Base-by-base conservation (phyloP, 2,888 invertebrate genomes). In the Drosophila siamana region DNA sequence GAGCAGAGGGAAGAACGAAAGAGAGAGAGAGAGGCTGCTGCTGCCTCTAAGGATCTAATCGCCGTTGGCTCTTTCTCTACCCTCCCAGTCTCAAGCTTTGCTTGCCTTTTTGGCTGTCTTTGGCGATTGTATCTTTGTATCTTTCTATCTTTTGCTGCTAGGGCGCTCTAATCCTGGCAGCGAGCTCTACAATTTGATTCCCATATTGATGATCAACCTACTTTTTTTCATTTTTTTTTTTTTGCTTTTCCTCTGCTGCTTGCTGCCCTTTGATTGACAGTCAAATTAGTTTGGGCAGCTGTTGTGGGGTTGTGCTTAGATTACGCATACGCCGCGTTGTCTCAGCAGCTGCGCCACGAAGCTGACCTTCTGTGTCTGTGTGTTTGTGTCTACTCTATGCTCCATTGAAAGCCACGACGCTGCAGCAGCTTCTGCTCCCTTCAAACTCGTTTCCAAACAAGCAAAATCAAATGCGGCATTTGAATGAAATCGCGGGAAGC, bases 401-500 rank as follows among this genome's bases (percentile, higher is more conserved):
- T 65, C 13, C 73, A 55, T 51, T 61, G 38, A 40, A 36, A 54
- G 51, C 38, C n/a, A 44, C 44, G 38, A 19, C 50, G n/a, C n/a
- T n/a, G n/a, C n/a, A n/a, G n/a, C n/a, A n/a, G n/a, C n/a, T n/a
- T n/a, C n/a, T n/a, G n/a, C n/a, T n/a, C n/a, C n/a, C n/a, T 33
- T n/a, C n/a, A 33, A 33, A 33, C 33, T 33, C 33, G 33, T n/a
- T 33, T 47, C n/a, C n/a, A n/a, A n/a, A n/a, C n/a, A n/a, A n/a
- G n/a, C n/a, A n/a, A n/a, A n/a, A n/a, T n/a, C 13, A 26, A 57
- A 66, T 74, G 69, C 63, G 63, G 69, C 55, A 57, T 69, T 81
- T 83, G 69, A 86, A 86, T 83, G 78, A 86, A 80, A 80, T 82
- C 82, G n/a, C 40, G 28, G 46, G 28, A 83, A 80, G 80, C 72